Evolutionary conservation across 2,113 vertebrate genomes (phyloP), one percentile per base, ranked within the genome.

Genomic region (Spea multiplicata): DNA sequence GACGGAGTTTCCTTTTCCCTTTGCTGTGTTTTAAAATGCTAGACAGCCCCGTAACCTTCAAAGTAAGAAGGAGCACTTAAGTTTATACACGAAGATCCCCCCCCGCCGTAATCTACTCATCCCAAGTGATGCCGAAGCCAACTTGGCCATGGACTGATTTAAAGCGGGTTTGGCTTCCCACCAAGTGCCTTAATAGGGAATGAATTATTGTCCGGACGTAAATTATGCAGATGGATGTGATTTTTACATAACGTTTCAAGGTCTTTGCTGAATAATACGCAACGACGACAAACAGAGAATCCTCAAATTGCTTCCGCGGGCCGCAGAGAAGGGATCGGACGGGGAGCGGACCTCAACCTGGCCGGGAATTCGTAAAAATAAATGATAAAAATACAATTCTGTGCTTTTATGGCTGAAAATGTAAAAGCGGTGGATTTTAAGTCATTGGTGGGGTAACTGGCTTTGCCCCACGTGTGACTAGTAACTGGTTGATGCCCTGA

Each of bases 191-290:
- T 79, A 73, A 73, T 79, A 79, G 77, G 50, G 62, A 73, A 79
- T 79, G 77, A 79, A 78, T 78, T 71, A 78, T 72, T 53, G 76
- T 71, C 52, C 69, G 45, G 59, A 78, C 76, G 65, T 78, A 53
- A 78, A 78, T 78, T 79, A 79, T 73, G 70, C 44, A 73, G 77
- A 79, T 73, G 0, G 77, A 44, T 10, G 68, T 9, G 61, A 66
- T 66, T 78, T 70, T 65, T 65, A 72, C 76, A 65, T 72, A 17
- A 66, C 77, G n/a, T 72, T n/a, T 73, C 77, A 79, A 79, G 77
- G 77, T 79, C 77, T 66, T 79, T 65, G 49, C 70, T 79, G 77
- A 79, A 79, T 78, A 78, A 78, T 73, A 73, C 44, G 62, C 1
- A 73, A 79, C 47, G 50, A 71, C 50, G 76, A 79, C 66, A 79